phyloP scores from a whole-genome alignment of 2,888 invertebrate species.

The Azorinus chamasolen region DNA sequence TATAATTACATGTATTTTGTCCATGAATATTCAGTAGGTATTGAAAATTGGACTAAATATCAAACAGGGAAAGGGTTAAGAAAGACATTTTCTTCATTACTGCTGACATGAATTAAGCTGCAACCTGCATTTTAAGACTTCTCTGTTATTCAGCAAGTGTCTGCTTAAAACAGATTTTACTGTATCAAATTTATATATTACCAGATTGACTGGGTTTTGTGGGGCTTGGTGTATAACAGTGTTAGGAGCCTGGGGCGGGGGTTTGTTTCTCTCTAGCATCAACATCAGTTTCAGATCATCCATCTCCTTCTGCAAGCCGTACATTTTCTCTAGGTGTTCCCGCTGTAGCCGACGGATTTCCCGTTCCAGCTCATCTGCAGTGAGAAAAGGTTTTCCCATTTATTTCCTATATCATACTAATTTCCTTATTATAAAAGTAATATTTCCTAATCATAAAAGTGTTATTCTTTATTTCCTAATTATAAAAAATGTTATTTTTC shows the following conservation, averaged over 20 bases:
- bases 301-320: slow-evolving; percentile 79
- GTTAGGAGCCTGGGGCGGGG: slow-evolving; percentile 31
- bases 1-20: too few species aligned
- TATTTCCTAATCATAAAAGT: not conserved
- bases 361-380: slow-evolving; percentile 79
- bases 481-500: too few species aligned
- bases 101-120: too few species aligned
- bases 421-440: not conserved
- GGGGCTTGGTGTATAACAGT: slow-evolving; percentile 53
- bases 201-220: slow-evolving; percentile 64
- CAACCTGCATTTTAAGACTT: too few species aligned
- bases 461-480: too few species aligned
- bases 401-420: not conserved
- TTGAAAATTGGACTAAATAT: too few species aligned
- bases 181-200: too few species aligned
- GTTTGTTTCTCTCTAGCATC: slow-evolving; percentile 63
- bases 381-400: slow-evolving; percentile 39
- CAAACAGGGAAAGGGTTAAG: too few species aligned
- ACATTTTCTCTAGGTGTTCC: slow-evolving; percentile 79
- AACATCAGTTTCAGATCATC: slow-evolving; percentile 74
- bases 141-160: too few species aligned
- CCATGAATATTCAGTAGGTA: too few species aligned
- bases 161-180: too few species aligned
- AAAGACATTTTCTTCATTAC: too few species aligned
- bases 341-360: slow-evolving; percentile 76